Conservation (phyloP, 2,797 vertebrate genomes). For the Picus viridis region DNA sequence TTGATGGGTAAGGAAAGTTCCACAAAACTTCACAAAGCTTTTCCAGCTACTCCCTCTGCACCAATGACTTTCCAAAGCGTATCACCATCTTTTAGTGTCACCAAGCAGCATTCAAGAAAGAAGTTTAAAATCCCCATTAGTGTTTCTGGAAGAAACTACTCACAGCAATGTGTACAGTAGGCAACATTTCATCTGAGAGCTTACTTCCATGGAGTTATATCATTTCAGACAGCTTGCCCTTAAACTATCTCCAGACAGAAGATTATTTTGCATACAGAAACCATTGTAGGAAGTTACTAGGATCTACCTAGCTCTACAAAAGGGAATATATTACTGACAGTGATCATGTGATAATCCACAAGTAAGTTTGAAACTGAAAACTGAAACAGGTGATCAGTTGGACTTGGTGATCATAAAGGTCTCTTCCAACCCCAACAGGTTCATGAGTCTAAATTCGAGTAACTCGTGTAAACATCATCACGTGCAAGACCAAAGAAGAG, state of each 20-base stretch:
- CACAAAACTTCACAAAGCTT: background rate
- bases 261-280: background rate
- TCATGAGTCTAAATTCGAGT: background rate
- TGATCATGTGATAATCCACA: background rate
- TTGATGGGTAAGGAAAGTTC: background rate
- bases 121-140: background rate
- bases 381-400: background rate
- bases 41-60: background rate
- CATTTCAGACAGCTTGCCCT: background rate
- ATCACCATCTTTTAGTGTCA: background rate
- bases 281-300: constrained; percentile 68
- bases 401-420: too few species aligned
- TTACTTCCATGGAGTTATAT: background rate
- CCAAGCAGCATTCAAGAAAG: background rate
- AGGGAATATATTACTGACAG: background rate
- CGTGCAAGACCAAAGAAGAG: background rate
- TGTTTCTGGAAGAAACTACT: too few species aligned
- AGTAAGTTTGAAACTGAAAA: background rate
- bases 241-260: background rate
- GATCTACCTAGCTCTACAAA: constrained; percentile 23
- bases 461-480: background rate
- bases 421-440: too few species aligned
- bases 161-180: background rate
- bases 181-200: background rate
- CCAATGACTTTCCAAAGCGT: background rate